Percentiles rank a stretch among this genome's conserved stretches.
Evolutionary conservation across 2,797 vertebrate species (phyloP).

Genomic region (Melanotaenia boesemani): DNA sequence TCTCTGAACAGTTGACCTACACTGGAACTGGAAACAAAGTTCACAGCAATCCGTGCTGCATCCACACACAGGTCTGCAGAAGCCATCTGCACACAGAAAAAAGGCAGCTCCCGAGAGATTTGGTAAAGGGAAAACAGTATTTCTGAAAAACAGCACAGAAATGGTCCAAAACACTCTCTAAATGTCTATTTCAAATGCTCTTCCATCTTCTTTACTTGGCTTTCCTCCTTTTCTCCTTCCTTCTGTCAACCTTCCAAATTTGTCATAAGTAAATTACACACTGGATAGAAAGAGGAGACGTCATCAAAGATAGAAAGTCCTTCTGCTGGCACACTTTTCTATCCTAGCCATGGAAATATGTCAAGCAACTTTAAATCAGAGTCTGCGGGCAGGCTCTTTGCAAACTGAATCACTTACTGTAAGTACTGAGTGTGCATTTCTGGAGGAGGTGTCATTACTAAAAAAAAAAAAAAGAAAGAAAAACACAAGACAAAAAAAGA

Average conservation of each 20-base stretch:
- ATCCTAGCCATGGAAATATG: conserved; percentile 62
- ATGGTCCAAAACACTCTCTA: conserved; percentile 39
- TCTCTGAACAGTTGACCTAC: conserved; percentile 71
- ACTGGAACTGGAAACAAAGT: conserved; percentile 72
- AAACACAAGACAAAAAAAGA: conserved; percentile 24
- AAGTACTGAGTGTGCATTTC: conserved; percentile 61
- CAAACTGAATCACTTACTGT: conserved; percentile 70
- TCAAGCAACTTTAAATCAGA: conserved; percentile 61
- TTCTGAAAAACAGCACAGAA: conserved; percentile 24
- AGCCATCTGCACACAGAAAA: conserved; percentile 47
- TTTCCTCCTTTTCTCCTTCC: conserved; percentile 47
- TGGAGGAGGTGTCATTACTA: conserved; percentile 41
- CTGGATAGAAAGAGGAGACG: conserved; percentile 44
- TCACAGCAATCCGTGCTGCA: conserved; percentile 58
- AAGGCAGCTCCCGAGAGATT: conserved; percentile 43
- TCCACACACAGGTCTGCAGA: conserved; percentile 61
- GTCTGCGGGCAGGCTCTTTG: conserved; percentile 49
- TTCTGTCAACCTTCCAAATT: conserved; percentile 53
- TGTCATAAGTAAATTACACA: conserved; percentile 41
- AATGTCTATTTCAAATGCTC: conserved; percentile 42
- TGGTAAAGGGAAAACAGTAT: conserved; percentile 37
- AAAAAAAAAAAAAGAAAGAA: background rate
- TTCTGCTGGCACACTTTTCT: conserved; percentile 58
- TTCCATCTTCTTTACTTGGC: conserved; percentile 47
- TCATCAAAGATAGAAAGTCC: conserved; percentile 42